Conservation (phyloP, 2,888 invertebrate genomes). For the Xanthorhoe spadicearia region DNA sequence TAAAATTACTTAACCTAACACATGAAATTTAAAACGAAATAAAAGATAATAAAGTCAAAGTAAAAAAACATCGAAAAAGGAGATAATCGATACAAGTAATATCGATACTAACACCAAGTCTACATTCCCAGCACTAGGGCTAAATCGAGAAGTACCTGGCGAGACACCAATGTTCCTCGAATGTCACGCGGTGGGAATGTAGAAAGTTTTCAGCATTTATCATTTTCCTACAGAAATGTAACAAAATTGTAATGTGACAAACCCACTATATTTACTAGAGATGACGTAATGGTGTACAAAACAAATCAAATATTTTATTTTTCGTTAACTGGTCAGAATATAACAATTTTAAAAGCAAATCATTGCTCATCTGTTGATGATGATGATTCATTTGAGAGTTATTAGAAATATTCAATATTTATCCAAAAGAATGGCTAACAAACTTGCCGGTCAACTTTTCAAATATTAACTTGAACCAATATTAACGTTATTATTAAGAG, state of each 20-base stretch:
- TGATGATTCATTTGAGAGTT: not conserved
- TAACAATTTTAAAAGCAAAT: no score
- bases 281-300: not conserved
- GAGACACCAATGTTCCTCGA: conserved; percentile 33
- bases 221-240: conserved; percentile 9
- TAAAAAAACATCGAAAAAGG: no score
- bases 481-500: conserved; percentile 32
- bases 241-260: not conserved
- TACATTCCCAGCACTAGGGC: conserved; percentile 15
- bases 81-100: not conserved
- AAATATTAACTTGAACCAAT: conserved; percentile 27
- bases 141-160: conserved; percentile 35
- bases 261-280: not conserved
- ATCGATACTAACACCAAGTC: not conserved
- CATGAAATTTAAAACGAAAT: no score
- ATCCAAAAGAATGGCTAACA: not conserved
- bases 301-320: no score
- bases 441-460: conserved; percentile 22
- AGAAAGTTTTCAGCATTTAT: conserved; percentile 26
- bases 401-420: not conserved
- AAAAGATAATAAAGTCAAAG: no score
- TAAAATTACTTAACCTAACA: no score
- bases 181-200: conserved; percentile 34
- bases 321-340: no score
- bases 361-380: not conserved